A percentile compares a stretch with the other conserved stretches of the same genome.
Conservation (phyloP, 37 sponge, comb jelly and placozoan species). For the Chondrilla cf. caribensis region DNA sequence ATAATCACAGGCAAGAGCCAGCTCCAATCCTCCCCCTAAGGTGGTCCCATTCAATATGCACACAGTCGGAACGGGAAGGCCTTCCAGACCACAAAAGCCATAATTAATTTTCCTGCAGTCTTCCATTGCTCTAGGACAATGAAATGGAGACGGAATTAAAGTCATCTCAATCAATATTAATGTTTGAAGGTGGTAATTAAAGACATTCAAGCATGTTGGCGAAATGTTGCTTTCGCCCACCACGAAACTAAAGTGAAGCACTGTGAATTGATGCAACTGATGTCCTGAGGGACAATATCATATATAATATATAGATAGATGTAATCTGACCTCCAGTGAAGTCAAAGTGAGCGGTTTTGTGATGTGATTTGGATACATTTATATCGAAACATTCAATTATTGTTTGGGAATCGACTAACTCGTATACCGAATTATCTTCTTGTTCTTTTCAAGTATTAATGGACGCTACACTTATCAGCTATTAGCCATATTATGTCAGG, state of each 20-base stretch:
- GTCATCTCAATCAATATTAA: background rate
- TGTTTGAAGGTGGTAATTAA: no score
- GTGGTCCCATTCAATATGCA: slow-evolving; percentile 54
- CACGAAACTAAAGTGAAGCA: no score
- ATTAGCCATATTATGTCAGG: no score
- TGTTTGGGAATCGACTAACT: no score
- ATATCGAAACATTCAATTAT: no score
- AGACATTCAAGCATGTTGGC: no score
- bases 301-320: background rate
- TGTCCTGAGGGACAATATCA: no score
- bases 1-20: slow-evolving; percentile 65
- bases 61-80: slow-evolving; percentile 55
- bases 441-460: background rate
- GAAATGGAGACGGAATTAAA: background rate
- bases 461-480: background rate
- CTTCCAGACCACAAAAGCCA: slow-evolving; percentile 45
- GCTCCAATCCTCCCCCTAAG: slow-evolving; percentile 65
- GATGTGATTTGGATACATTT: no score
- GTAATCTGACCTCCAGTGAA: background rate
- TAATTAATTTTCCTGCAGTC: slow-evolving; percentile 20
- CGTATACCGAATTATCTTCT: background rate
- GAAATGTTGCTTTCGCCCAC: no score
- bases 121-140: slow-evolving; percentile 23
- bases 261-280: no score
- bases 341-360: background rate